Evolutionary conservation across 2,888 invertebrate genomes (phyloP).

Genomic region (Lepidochitona cinerea): DNA sequence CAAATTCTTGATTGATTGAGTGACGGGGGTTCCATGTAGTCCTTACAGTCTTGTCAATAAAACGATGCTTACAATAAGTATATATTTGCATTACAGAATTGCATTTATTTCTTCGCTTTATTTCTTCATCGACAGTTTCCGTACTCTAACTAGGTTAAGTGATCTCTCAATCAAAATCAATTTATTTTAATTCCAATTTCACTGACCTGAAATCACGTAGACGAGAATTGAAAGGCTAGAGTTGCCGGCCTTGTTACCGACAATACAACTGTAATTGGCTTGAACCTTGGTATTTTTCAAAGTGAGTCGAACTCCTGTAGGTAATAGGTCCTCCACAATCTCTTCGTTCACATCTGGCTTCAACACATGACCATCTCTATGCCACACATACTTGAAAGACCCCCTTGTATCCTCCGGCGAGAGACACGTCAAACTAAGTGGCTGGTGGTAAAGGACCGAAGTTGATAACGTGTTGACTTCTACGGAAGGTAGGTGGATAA

Average conservation of each 20-base stretch:
- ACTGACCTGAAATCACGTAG: too few species aligned
- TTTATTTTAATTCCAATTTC: too few species aligned
- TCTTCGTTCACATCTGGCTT: conserved; percentile 27
- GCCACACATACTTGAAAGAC: conserved; percentile 49
- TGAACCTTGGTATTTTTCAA: conserved; percentile 31
- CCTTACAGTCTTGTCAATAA: too few species aligned
- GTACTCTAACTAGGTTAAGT: too few species aligned
- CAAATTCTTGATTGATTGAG: too few species aligned
- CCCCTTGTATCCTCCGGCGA: conserved; percentile 52
- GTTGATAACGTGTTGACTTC: conserved; percentile 52
- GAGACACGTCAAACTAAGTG: conserved; percentile 47
- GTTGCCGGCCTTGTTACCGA: conserved; percentile 52
- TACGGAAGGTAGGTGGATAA: conserved; percentile 52
- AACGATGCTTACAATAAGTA: too few species aligned
- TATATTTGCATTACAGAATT: too few species aligned
- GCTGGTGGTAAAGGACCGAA: conserved; percentile 35
- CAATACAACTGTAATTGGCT: conserved; percentile 53
- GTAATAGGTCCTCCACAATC: conserved; percentile 52
- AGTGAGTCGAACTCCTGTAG: conserved; percentile 53
- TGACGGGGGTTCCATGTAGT: too few species aligned
- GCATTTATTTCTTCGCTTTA: too few species aligned
- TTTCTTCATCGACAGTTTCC: too few species aligned
- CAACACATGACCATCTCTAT: conserved; percentile 35
- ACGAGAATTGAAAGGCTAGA: conserved; percentile 42
- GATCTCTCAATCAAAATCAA: too few species aligned